Evolutionary conservation across 2,113 vertebrate species (phyloP), one percentile per base, ranked within the genome.

Genomic region (Pedetes capensis): DNA sequence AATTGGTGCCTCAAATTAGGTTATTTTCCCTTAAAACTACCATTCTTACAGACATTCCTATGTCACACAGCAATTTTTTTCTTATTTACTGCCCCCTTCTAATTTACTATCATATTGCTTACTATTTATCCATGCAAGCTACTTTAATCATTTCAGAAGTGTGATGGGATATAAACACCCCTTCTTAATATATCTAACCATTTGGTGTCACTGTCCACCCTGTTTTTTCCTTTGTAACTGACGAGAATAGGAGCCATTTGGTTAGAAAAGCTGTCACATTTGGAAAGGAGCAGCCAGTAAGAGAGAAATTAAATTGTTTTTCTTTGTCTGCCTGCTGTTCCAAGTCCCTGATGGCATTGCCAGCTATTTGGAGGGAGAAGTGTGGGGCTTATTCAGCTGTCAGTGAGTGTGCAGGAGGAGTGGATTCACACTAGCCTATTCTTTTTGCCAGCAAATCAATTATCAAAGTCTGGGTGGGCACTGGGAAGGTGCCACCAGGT

Each of bases 191-290:
- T 32, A 29, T 64, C 42, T 94, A 57, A 91, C 94, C 97, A 63
- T 97, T 94, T 87, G 96, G 96, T 96, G 96, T 98, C 97, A 95
- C 96, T 97, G 90, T 97, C 95, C 72, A 34, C 93, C 81, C 85
- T 91, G 69, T 29, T 75, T 90, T 61, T 66, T 47, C 49, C 71
- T 94, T 47, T 66, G 27, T 86, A 49, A 51, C 37, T 55, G 85
- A 93, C 81, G 72, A 68, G 82, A 81, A 86, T 64, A 44, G 0
- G n/a, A 95, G 95, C 95, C 94, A 96, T 97, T 96, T 96, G 93
- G n/a, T 96, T 93, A 80, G 93, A 83, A 94, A 92, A 97, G 83
- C 95, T 92, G 93, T 91, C 93, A 83, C 74, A 82, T 91, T 97
- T 95, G 97, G 92, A 94, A 97, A 87, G 39, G 17, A 88, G 18